Conservation (phyloP, 2,113 vertebrate species). For the Egretta garzetta region DNA sequence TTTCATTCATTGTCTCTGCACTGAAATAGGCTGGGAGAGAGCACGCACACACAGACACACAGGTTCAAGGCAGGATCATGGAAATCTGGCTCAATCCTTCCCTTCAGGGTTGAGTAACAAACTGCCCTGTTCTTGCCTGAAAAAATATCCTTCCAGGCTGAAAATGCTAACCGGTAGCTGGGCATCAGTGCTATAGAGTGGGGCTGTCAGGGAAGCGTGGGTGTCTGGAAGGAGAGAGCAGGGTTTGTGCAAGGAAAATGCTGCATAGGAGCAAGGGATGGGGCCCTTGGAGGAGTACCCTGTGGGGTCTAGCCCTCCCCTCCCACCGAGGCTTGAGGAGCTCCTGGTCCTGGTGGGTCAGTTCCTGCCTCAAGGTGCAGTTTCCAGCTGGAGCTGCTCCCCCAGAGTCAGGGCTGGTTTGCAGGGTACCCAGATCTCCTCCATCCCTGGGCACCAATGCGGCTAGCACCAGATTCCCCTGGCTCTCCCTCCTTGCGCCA, state of each 20-base stretch:
- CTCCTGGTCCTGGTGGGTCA: neutral
- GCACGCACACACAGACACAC: neutral
- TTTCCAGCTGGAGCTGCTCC: neutral
- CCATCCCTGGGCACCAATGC: neutral
- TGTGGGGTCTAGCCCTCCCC: neutral
- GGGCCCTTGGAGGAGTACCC: neutral
- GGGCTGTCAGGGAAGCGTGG: neutral
- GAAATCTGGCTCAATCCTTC: neutral
- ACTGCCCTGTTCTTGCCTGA: neutral
- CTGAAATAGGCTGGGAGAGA: neutral
- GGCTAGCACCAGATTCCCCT: neutral
- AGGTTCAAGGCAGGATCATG: neutral
- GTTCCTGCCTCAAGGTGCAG: neutral
- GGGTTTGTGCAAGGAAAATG: conserved; percentile 11
- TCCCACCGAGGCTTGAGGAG: accelerated
- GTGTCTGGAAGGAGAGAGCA: neutral
- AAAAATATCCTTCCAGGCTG: neutral
- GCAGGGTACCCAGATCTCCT: neutral
- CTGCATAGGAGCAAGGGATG: conserved; percentile 7
- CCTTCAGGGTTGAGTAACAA: neutral
- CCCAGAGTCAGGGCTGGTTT: neutral
- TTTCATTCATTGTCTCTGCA: neutral
- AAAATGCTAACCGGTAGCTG: neutral
- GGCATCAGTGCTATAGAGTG: neutral
- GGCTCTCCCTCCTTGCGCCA: neutral